These are phyloP conservation scores for Eurypyga helias DNA, from an alignment of 2,113 vertebrate species.

Conservation along the genomic window DNA sequence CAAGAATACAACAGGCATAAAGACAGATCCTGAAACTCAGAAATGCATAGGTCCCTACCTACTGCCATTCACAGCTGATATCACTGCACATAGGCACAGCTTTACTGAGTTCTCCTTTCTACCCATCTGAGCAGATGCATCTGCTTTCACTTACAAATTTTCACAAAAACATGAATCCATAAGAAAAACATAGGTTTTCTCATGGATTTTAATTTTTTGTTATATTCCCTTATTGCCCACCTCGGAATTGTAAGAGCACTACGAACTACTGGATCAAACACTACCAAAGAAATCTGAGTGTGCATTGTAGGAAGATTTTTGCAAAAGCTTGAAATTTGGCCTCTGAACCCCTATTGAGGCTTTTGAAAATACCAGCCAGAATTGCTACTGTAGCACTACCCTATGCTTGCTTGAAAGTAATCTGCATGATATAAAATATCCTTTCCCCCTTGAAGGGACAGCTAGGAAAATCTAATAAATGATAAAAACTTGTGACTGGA, in stretches of 20 bases:
- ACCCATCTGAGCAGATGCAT: neutral
- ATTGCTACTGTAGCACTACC: neutral
- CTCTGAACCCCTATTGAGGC: neutral
- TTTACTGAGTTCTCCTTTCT: neutral
- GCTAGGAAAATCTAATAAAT: neutral
- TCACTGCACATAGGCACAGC: rapidly evolving
- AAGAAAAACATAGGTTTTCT: neutral
- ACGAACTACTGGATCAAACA: neutral
- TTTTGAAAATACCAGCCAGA: neutral
- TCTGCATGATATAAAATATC: neutral
- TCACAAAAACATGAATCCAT: neutral
- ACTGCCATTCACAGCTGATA: neutral
- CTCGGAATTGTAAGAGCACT: neutral
- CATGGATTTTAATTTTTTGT: rapidly evolving
- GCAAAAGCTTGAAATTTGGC: neutral
- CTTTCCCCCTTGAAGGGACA: neutral
- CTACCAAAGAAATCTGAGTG: neutral
- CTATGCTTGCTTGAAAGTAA: neutral
- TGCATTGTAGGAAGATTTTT: neutral
- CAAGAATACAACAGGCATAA: neutral
- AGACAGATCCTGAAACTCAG: neutral
- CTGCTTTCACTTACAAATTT: neutral
- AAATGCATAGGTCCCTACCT: rapidly evolving
- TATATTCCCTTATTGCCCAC: neutral
- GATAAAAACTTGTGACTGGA: neutral